Evolutionary conservation across 2,113 vertebrate species (phyloP).

Genomic region (Cnemophilus loriae): DNA sequence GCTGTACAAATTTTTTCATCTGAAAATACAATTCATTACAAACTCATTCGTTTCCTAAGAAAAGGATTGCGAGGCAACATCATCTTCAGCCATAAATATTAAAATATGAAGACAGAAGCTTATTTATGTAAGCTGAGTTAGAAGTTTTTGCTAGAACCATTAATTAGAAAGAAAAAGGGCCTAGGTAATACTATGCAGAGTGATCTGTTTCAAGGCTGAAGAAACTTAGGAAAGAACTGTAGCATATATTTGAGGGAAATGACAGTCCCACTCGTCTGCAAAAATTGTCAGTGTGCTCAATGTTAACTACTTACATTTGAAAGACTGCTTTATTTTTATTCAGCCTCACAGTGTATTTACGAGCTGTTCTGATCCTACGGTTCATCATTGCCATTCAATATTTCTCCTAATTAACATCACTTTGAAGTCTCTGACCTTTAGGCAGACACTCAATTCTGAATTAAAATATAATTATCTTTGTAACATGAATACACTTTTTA

Average conservation of each 20-base stretch:
- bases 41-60: neutral
- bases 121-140: neutral
- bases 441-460: neutral
- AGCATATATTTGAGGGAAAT: neutral
- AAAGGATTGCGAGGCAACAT: neutral
- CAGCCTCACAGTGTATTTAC: neutral
- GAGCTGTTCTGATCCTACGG: neutral
- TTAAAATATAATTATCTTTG: constrained; percentile 43
- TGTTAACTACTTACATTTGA: neutral
- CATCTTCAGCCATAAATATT: neutral
- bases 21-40: neutral
- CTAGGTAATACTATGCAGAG: neutral
- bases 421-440: constrained; percentile 54
- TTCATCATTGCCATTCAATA: neutral
- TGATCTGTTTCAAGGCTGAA: neutral
- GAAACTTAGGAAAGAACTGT: neutral
- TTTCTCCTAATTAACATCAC: constrained; percentile 44
- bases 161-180: neutral
- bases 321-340: constrained; percentile 23
- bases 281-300: neutral
- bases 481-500: constrained; percentile 1
- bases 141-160: neutral
- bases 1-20: neutral
- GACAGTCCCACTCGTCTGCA: neutral
- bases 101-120: neutral